Conservation (phyloP, 2,888 invertebrate species). For the Acronicta aceris region DNA sequence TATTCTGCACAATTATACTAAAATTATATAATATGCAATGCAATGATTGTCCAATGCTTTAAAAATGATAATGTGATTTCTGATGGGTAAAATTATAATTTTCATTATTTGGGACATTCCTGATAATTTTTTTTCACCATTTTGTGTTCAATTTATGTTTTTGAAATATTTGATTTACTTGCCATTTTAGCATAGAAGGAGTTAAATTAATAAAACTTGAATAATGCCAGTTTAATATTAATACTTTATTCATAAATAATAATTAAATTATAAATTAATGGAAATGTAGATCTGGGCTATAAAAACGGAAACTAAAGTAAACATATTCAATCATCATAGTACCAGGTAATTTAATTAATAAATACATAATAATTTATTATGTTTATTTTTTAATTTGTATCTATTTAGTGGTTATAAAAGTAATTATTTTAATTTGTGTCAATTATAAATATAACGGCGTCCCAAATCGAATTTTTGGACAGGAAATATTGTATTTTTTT, state of each 20-base stretch:
- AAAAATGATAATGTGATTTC: neutral
- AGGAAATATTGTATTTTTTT: constrained; percentile 3
- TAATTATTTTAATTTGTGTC: constrained; percentile 6
- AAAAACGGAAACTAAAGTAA: constrained; percentile 27
- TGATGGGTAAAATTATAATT: neutral
- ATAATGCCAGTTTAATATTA: constrained; percentile 16
- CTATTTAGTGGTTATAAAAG: constrained; percentile 8
- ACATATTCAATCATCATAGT: constrained; percentile 20
- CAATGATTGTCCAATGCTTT: constrained; percentile 3
- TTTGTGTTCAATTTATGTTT: constrained; percentile 31
- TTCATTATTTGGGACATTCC: constrained; percentile 4
- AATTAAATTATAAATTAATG: constrained; percentile 34
- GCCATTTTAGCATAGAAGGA: neutral
- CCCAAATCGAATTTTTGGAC: constrained; percentile 3
- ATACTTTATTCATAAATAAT: constrained; percentile 39
- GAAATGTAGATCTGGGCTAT: constrained; percentile 45
- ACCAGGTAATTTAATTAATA: constrained; percentile 14
- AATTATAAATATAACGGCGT: constrained; percentile 1
- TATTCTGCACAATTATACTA: too few species aligned
- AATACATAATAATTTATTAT: neutral
- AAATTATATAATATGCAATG: neutral
- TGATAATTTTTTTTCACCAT: constrained; percentile 9
- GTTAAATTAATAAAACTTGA: constrained; percentile 24
- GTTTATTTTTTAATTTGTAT: constrained; percentile 1
- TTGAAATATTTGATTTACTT: constrained; percentile 5